Conservation (phyloP, 2,113 vertebrate genomes). For the Colaptes auratus region DNA sequence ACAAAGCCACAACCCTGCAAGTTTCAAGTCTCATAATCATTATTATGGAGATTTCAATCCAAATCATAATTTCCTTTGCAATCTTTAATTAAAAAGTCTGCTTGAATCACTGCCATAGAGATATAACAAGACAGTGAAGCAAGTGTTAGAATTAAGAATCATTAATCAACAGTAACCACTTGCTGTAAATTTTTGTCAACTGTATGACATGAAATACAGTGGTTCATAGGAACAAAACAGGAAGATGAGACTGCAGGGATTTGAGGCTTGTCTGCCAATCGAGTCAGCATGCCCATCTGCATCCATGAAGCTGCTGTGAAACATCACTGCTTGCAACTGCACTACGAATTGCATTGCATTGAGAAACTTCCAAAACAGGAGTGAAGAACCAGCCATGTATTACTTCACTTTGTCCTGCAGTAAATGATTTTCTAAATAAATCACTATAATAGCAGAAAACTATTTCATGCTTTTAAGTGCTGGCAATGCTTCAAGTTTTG, state of each 20-base stretch:
- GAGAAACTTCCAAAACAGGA: not conserved
- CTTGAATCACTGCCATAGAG: not conserved
- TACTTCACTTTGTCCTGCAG: fast-evolving
- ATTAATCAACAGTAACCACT: not conserved
- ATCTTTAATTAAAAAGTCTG: not conserved
- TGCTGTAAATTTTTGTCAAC: not conserved
- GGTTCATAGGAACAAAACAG: not conserved
- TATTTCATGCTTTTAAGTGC: not conserved
- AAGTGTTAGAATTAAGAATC: not conserved
- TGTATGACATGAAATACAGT: not conserved
- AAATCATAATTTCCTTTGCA: not conserved
- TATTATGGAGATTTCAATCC: not conserved
- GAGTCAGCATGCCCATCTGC: not conserved
- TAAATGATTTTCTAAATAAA: not conserved
- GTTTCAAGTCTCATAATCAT: not conserved
- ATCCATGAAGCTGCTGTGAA: not conserved
- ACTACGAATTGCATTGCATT: not conserved
- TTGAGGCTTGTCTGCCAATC: not conserved
- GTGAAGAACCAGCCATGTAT: fast-evolving
- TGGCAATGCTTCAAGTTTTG: not conserved
- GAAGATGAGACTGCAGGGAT: not conserved
- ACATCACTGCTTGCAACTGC: not conserved
- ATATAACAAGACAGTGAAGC: not conserved
- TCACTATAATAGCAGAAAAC: fast-evolving
- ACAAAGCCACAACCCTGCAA: not conserved